Conservation (phyloP, 2,888 invertebrate genomes). For the Pterostichus madidus region DNA sequence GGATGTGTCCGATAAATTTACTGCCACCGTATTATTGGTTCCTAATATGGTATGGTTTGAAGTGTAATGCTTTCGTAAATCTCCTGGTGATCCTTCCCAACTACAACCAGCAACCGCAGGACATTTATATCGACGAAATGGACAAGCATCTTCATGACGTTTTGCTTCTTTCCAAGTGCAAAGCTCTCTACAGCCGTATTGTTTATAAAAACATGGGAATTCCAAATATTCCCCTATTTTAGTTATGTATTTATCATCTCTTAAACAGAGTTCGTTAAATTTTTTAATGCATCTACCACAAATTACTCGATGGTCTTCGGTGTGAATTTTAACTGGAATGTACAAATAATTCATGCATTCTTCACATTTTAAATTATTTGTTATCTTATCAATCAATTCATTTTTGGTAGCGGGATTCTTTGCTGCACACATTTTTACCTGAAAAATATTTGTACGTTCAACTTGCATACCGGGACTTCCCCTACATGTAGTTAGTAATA, state of each 20-base stretch:
- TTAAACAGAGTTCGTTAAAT: neutral
- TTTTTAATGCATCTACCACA: slow-evolving; percentile 43
- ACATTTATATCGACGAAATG: slow-evolving; percentile 53
- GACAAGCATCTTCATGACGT: slow-evolving; percentile 51
- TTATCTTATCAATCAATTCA: slow-evolving; percentile 39
- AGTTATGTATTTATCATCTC: slow-evolving; percentile 35
- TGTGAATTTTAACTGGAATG: slow-evolving; percentile 5
- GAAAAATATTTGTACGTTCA: slow-evolving; percentile 6
- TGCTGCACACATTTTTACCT: neutral
- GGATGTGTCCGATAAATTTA: slow-evolving; percentile 3
- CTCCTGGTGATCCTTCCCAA: slow-evolving; percentile 37
- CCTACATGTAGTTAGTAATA: neutral
- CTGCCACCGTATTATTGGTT: neutral
- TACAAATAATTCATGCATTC: slow-evolving; percentile 51
- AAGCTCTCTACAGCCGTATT: slow-evolving; percentile 54
- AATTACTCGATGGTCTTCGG: neutral
- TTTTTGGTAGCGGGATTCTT: neutral
- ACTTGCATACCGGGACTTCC: slow-evolving; percentile 34
- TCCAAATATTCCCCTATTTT: slow-evolving; percentile 53
- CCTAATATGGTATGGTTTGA: neutral
- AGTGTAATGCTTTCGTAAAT: slow-evolving; percentile 41
- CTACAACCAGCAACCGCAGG: slow-evolving; percentile 17
- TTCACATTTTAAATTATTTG: slow-evolving; percentile 47
- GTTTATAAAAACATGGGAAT: slow-evolving; percentile 59
- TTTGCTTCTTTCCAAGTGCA: slow-evolving; percentile 59